A percentile compares a stretch with the other conserved stretches of the same genome.
phyloP scores from a whole-genome alignment of 2,797 vertebrate genomes.

The Podarcis siculus region DNA sequence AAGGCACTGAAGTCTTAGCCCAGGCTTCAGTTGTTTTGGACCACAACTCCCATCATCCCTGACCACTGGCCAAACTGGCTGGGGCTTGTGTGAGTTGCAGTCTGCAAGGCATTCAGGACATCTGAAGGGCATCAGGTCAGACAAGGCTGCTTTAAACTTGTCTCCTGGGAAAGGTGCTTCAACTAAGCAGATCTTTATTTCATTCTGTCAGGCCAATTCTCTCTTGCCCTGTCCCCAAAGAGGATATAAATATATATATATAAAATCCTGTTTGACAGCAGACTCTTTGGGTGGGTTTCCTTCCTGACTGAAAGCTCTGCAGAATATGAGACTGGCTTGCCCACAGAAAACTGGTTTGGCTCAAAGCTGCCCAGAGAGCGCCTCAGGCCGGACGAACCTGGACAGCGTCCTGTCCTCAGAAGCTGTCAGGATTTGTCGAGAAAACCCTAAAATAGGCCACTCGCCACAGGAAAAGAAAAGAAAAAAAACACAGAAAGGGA shows the following conservation, averaged over 20 bases:
- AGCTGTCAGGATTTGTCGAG: constrained; percentile 27
- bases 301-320: constrained; percentile 74
- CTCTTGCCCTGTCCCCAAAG: constrained; percentile 50
- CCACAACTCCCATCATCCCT: too few relatives aligned
- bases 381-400: constrained; percentile 61
- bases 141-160: too few relatives aligned
- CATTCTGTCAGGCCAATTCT: constrained; percentile 28
- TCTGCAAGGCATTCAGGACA: too few relatives aligned
- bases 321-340: constrained; percentile 73
- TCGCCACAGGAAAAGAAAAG: constrained; percentile 3
- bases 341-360: constrained; percentile 81
- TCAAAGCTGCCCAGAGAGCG: constrained; percentile 59
- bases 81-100: too few relatives aligned
- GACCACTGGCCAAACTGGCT: too few relatives aligned
- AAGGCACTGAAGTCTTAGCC: too few relatives aligned
- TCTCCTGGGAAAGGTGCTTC: too few relatives aligned
- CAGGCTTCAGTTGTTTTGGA: too few relatives aligned
- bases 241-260: constrained; percentile 64
- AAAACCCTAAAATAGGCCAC: constrained; percentile 60
- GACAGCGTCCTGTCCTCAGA: constrained; percentile 28
- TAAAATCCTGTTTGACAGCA: constrained; percentile 61
- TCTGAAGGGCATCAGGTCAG: too few relatives aligned
- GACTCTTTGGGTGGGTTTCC: constrained; percentile 75
- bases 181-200: too few relatives aligned
- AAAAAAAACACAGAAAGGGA: neutral